Conservation (phyloP, 2,797 vertebrate genomes). For the Galago senegalensis region DNA sequence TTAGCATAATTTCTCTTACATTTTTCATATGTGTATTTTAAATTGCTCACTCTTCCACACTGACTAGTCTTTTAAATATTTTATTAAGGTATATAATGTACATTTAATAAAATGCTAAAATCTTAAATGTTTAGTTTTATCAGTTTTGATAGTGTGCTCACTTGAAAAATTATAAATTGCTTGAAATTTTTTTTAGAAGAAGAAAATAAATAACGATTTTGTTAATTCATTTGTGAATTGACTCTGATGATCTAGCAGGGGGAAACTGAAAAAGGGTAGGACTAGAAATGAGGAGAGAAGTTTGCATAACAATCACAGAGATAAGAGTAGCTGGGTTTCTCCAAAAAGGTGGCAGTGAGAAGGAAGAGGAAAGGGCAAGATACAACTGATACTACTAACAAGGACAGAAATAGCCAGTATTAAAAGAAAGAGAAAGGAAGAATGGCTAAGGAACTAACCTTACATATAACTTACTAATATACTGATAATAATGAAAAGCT, state of each 20-base stretch:
- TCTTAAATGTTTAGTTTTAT: conserved; percentile 10
- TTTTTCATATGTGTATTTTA: conserved; percentile 7
- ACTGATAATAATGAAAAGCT: conserved; percentile 55
- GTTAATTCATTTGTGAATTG: conserved; percentile 35
- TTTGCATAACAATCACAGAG: not conserved
- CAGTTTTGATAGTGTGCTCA: not conserved
- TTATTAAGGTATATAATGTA: conserved; percentile 19
- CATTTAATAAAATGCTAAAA: conserved; percentile 54
- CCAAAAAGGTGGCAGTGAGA: conserved; percentile 13
- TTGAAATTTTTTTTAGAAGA: conserved; percentile 52
- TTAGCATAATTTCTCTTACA: conserved; percentile 6
- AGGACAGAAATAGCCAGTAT: not conserved
- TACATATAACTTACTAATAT: conserved; percentile 24
- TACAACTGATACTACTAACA: not conserved
- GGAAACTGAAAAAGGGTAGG: not conserved
- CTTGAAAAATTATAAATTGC: conserved; percentile 47
- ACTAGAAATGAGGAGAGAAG: not conserved
- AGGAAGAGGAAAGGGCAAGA: not conserved
- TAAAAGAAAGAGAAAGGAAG: not conserved
- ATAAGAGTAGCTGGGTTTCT: not conserved
- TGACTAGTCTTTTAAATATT: conserved; percentile 17
- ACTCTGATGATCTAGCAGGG: not conserved
- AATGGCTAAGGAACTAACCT: not conserved
- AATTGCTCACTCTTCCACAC: conserved; percentile 13
- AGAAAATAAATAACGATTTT: conserved; percentile 17